Base-by-base conservation (phyloP, 2,888 invertebrate species). In the Aelia acuminata region DNA sequence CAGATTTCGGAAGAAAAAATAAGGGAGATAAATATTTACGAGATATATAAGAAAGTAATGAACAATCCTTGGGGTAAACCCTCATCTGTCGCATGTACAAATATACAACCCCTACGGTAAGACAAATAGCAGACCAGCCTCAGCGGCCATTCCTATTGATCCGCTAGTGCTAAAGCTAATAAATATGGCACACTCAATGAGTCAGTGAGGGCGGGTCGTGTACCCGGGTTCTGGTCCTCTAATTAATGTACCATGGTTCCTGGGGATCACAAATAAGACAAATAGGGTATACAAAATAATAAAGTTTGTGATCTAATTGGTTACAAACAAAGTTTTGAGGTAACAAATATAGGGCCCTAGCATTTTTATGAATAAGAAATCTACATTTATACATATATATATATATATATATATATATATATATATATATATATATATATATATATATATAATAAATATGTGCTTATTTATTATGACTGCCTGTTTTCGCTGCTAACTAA, bases 101-200 rank as follows among this genome's bases (percentile, higher is more conserved):
- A 7, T 18, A 35, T 57, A 35, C 18, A 35, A n/a, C 35, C 15
- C 80, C 18, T 47, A 80, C 22, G 11, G 13, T n/a, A 43, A n/a
- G 80, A 80, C 80, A 47, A 80, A 80, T 43, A 80, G 80, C 11
- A 39, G 80, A 43, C 43, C 43, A 43, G 43, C 22, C 31, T 7
- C 11, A 43, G 80, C 80, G 43, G 80, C 80, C 80, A 80, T 80
- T 80, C 43, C 43, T 80, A 80, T 80, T n/a, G 80, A 80, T 80
- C 80, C 80, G 11, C 35, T 80, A 39, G 39, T 43, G 80, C 80
- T 80, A 80, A 43, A 43, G 80, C 80, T 80, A 80, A 80, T 80
- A 80, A 80, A 80, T 80, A 80, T 80, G 80, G 80, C 80, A 80
- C 80, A 43, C 63, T 70, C 80, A 43, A 80, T 80, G 80, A 80